These are phyloP conservation scores for Podarcis lilfordi DNA, from an alignment of 2,797 vertebrate genomes.

Conservation along the genomic window DNA sequence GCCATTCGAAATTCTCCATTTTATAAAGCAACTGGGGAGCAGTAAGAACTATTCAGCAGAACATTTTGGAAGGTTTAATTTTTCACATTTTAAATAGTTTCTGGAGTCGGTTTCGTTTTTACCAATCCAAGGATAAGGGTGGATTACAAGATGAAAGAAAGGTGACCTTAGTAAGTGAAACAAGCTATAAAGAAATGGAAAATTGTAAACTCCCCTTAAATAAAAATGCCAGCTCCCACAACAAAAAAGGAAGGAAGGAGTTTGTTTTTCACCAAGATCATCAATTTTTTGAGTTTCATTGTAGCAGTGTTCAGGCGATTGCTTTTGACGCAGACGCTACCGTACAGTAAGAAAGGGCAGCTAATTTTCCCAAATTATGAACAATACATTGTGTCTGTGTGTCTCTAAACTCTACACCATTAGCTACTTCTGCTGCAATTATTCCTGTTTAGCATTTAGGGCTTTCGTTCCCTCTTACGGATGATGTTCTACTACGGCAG, in stretches of 20 bases:
- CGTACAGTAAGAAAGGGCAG: neutral
- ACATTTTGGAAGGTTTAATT: neutral
- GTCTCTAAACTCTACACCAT: neutral
- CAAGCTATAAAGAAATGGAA: neutral
- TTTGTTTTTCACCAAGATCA: neutral
- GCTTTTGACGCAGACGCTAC: neutral
- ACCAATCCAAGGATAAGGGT: neutral
- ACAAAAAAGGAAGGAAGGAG: neutral
- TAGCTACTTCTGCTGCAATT: neutral
- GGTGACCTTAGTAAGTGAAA: neutral
- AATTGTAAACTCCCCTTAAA: neutral
- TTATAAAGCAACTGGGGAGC: neutral
- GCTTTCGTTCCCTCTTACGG: neutral
- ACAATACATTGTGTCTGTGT: neutral
- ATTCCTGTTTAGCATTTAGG: neutral
- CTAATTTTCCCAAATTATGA: neutral
- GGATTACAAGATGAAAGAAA: neutral
- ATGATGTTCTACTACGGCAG: neutral
- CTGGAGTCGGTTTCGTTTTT: neutral
- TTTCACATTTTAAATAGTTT: constrained; percentile 1
- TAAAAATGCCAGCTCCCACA: neutral
- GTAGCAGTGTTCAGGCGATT: neutral
- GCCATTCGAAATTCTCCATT: neutral
- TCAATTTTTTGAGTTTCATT: neutral
- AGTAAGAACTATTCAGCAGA: neutral